Conservation (phyloP, 2,888 invertebrate genomes). For the Erpobdella octoculata region DNA sequence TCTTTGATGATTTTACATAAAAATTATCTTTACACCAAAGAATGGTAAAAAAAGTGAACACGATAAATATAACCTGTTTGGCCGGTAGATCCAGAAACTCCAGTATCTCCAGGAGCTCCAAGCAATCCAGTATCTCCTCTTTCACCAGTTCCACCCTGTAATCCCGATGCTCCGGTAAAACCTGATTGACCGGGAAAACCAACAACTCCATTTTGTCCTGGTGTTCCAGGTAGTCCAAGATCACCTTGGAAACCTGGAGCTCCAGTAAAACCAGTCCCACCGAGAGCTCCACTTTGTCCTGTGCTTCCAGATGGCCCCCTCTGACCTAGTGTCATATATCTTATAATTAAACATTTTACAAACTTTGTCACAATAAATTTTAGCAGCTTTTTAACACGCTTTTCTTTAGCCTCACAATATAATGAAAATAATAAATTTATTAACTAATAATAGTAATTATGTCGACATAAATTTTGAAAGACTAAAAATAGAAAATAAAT, state of each 20-base stretch:
- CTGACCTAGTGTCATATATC: conserved; percentile 26
- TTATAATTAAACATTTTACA: too few relatives aligned
- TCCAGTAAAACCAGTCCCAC: conserved; percentile 9
- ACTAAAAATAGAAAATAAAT: too few relatives aligned
- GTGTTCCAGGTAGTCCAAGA: conserved; percentile 2
- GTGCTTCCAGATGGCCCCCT: conserved; percentile 17
- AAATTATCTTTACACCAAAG: too few relatives aligned
- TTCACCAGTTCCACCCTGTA: background rate
- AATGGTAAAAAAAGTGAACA: too few relatives aligned
- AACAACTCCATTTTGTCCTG: background rate
- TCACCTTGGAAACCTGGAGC: conserved; percentile 1
- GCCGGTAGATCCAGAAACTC: conserved; percentile 6
- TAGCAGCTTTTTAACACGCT: too few relatives aligned
- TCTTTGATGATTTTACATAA: too few relatives aligned
- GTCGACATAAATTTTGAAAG: too few relatives aligned
- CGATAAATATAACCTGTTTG: background rate
- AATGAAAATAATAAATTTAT: too few relatives aligned
- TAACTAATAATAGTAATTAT: too few relatives aligned
- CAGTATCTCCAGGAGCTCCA: conserved; percentile 24
- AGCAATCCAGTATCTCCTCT: background rate
- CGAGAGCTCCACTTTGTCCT: conserved; percentile 22
- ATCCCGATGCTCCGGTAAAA: conserved; percentile 1
- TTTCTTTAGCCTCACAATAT: too few relatives aligned
- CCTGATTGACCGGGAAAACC: conserved; percentile 5
- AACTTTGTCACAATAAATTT: too few relatives aligned